Evolutionary conservation across 2,113 vertebrate species (phyloP).

Genomic region (Prinia subflava): DNA sequence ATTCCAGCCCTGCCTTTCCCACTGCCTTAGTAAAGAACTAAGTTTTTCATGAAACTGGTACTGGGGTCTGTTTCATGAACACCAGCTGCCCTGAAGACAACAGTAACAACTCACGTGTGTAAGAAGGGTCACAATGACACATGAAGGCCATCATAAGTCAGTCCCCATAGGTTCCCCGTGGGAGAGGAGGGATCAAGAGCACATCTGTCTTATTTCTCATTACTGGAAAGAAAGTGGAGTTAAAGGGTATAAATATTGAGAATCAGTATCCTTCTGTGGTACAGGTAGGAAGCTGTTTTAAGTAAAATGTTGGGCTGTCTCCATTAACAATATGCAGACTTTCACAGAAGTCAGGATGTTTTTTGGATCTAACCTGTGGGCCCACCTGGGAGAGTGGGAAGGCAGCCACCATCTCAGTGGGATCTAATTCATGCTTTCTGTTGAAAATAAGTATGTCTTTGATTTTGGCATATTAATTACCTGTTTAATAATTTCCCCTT

Average conservation of each 20-base stretch:
- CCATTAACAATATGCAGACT: rapidly evolving
- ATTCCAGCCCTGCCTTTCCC: not conserved
- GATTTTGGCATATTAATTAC: rapidly evolving
- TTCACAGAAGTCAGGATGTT: not conserved
- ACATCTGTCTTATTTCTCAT: not conserved
- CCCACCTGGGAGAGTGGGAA: rapidly evolving
- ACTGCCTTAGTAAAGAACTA: not conserved
- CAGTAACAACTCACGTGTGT: not conserved
- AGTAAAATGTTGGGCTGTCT: not conserved
- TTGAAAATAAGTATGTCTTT: not conserved
- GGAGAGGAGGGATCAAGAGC: not conserved
- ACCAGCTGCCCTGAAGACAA: not conserved
- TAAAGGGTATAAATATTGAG: not conserved
- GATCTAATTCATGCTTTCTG: not conserved
- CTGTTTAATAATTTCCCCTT: not conserved
- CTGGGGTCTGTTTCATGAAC: not conserved
- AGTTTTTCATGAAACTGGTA: not conserved
- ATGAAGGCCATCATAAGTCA: not conserved
- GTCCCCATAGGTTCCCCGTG: not conserved
- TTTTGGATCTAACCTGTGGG: not conserved
- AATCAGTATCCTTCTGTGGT: not conserved
- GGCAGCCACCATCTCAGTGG: not conserved
- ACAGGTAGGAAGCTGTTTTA: not conserved
- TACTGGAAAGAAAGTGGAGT: not conserved
- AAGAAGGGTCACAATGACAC: not conserved